phyloP scores from a whole-genome alignment of 1,140 invertebrate species.

The roundworm (Caenorhabditis elegans) region DNA sequence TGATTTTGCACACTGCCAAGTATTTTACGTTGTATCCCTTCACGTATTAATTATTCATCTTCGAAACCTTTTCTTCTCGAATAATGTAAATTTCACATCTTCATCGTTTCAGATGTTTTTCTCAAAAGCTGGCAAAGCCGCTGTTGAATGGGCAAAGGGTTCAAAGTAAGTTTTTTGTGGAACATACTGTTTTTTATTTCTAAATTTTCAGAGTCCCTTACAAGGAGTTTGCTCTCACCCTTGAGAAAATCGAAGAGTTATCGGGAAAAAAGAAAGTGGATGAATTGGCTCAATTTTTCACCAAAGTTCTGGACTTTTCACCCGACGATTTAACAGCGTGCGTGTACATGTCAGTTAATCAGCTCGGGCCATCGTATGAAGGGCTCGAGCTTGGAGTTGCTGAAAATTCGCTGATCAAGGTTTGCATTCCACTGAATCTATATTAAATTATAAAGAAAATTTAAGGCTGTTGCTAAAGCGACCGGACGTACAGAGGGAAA shows the following conservation, averaged over 20 bases:
- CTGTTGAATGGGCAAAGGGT: neutral
- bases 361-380: slow-evolving; percentile 89
- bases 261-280: slow-evolving; percentile 79
- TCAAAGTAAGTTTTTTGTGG: neutral
- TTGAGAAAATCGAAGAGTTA: slow-evolving; percentile 43
- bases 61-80: too few relatives aligned
- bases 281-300: slow-evolving; percentile 87
- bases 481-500: slow-evolving; percentile 75
- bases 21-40: too few relatives aligned
- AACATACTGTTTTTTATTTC: too few relatives aligned
- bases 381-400: slow-evolving; percentile 85
- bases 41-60: too few relatives aligned
- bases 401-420: slow-evolving; percentile 78
- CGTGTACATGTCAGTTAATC: slow-evolving; percentile 92
- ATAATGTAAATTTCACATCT: too few relatives aligned
- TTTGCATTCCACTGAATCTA: neutral
- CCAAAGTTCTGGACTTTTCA: slow-evolving; percentile 70
- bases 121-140: neutral
- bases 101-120: slow-evolving; percentile 22
- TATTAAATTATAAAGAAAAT: neutral
- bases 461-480: slow-evolving; percentile 45
- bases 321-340: slow-evolving; percentile 85
- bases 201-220: slow-evolving; percentile 27
- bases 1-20: too few relatives aligned
- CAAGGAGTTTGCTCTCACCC: slow-evolving; percentile 13